Base-by-base conservation (phyloP, 1,140 invertebrate genomes). In the Nomia melanderi region DNA sequence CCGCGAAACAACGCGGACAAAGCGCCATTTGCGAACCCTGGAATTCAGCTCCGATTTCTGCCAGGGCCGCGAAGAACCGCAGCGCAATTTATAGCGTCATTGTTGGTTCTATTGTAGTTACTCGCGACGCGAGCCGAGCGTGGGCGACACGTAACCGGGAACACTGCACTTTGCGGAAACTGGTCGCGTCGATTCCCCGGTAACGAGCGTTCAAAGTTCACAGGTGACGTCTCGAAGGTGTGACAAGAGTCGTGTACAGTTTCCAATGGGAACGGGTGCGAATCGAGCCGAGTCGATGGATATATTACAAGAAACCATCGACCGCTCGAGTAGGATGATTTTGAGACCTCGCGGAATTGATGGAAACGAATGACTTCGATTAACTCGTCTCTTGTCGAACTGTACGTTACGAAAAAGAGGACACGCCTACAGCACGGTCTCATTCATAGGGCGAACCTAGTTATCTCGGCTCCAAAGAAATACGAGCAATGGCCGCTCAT, bases 11-110 rank as follows among this genome's bases (percentile, higher is more conserved):
- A 17, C n/a, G 12, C 23, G 20, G 54, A 76, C 73, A 76, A 76
- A 76, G 73, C 54, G 65, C 41, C 73, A 47, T 76, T 76, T 50
- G 25, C n/a, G 29, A 54, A 25, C 23, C 54, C 2, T 23, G 73
- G 73, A 69, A 76, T 76, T 69, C 47, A 57, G 54, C 64, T 69
- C 65, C 39, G 73, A 69, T 76, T 76, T 76, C 73, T 69, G 69
- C 64, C 57, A 33, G 20, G 54, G 17, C 9, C 64, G 73, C 39
- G 73, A 60, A 39, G 64, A 59, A 69, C 73, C 31, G 39, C 31
- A 23, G 8, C 5, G 39, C 39, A 60, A 76, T 76, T 76, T 76
- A 76, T 47, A 14, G 65, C 53, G 33, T 39, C 73, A 69, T 76
- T 76, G 65, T 76, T 76, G 14, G 29, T 0, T 1, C 73, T 47